phyloP scores from a whole-genome alignment of 2,888 invertebrate genomes.

The Phengaris alcon region DNA sequence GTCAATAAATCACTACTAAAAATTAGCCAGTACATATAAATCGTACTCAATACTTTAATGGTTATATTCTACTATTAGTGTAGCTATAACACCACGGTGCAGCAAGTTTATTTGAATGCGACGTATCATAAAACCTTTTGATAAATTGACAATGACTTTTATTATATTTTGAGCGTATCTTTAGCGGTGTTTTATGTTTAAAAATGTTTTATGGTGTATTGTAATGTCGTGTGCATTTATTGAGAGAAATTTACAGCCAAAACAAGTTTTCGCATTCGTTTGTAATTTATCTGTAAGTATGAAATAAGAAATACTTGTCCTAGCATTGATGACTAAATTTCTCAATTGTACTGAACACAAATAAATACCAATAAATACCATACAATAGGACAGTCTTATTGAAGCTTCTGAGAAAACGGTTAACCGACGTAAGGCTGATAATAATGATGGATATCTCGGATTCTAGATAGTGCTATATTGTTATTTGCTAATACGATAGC shows the following conservation, averaged over 20 bases:
- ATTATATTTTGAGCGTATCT: conserved; percentile 28
- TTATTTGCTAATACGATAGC: not conserved
- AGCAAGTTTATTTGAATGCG: conserved; percentile 29
- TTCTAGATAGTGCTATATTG: not conserved
- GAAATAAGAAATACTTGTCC: not conserved
- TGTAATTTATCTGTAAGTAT: not conserved
- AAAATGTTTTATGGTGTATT: conserved; percentile 12
- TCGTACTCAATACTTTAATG: conserved; percentile 26
- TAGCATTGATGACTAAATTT: not conserved
- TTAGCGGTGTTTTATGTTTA: conserved; percentile 21
- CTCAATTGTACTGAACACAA: not conserved
- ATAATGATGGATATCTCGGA: not conserved
- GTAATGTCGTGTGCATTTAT: conserved; percentile 2
- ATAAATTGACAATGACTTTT: conserved; percentile 31
- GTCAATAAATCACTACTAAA: not conserved
- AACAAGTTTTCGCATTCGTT: conserved; percentile 2
- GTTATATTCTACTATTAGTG: conserved; percentile 24
- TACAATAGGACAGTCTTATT: too few relatives aligned
- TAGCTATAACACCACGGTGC: conserved; percentile 21
- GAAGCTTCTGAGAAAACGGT: not conserved
- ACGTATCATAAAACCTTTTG: conserved; percentile 30
- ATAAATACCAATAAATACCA: too few relatives aligned
- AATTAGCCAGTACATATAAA: conserved; percentile 28
- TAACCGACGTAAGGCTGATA: not conserved
- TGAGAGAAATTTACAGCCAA: conserved; percentile 6